phyloP scores from a whole-genome alignment of 2,888 invertebrate genomes.

The Cephus spinipes region DNA sequence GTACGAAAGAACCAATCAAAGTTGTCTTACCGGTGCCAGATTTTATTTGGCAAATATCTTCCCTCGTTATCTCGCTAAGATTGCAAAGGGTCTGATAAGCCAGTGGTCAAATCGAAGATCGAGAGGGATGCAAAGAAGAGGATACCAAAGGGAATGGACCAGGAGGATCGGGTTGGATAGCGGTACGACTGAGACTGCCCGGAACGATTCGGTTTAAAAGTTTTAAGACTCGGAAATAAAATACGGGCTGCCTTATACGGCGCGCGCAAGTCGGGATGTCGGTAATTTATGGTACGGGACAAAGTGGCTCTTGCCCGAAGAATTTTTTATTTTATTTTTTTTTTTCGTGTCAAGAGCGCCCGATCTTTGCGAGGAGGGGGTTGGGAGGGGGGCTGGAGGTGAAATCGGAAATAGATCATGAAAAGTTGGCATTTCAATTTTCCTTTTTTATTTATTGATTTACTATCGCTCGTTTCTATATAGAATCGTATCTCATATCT shows the following conservation, averaged over 20 bases:
- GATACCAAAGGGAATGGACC: background rate
- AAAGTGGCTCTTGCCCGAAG: constrained; percentile 24
- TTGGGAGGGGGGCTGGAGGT: too few species aligned
- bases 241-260: constrained; percentile 40
- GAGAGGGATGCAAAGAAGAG: background rate
- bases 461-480: background rate
- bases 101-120: background rate
- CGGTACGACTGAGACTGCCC: background rate
- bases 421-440: background rate
- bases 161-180: background rate
- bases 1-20: background rate
- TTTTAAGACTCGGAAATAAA: constrained; percentile 41
- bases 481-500: background rate
- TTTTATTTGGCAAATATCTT: background rate
- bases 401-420: background rate
- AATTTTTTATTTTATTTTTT: background rate
- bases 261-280: constrained; percentile 27
- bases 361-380: background rate
- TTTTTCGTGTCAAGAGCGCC: background rate
- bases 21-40: background rate
- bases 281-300: constrained; percentile 45
- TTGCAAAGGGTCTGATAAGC: background rate
- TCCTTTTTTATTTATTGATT: background rate
- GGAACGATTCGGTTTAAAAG: constrained; percentile 29
- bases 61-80: background rate